These are phyloP conservation scores for Hirtodrosophila histrioides DNA, from an alignment of 2,888 invertebrate genomes.

Conservation along the genomic window DNA sequence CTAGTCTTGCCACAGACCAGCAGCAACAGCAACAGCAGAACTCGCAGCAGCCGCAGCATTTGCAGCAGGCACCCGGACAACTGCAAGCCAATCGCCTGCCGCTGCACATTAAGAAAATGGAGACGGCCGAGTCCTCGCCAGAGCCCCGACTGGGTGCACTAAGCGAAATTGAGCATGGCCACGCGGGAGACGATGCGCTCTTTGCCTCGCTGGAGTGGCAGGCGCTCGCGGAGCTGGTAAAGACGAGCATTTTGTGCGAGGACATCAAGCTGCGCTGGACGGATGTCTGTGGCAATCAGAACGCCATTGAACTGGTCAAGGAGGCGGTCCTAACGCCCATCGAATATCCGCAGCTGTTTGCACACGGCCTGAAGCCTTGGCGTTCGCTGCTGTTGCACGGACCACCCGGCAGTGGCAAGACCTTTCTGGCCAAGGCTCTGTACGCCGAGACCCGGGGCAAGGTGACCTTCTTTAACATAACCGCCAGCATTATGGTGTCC, in stretches of 20 bases:
- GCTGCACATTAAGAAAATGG: conserved; percentile 72
- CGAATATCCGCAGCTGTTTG: conserved; percentile 90
- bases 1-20: conserved; percentile 27
- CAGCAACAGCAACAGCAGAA: conserved; percentile 17
- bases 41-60: conserved; percentile 27
- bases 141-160: conserved; percentile 42
- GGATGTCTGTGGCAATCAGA: conserved; percentile 91
- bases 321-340: conserved; percentile 94
- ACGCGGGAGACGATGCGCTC: conserved; percentile 63
- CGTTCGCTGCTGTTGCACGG: conserved; percentile 89
- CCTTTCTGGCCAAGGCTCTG: conserved; percentile 94
- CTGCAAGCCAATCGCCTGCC: conserved; percentile 55
- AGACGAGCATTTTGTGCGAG: conserved; percentile 82
- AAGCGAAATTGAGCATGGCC: conserved; percentile 73
- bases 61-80: conserved; percentile 26
- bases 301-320: conserved; percentile 91
- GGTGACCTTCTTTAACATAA: conserved; percentile 95
- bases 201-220: conserved; percentile 77
- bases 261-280: conserved; percentile 91
- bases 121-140: conserved; percentile 33
- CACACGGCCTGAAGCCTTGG: conserved; percentile 91
- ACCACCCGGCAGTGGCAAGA: conserved; percentile 91
- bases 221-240: conserved; percentile 83
- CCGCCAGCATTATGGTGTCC: conserved; percentile 94
- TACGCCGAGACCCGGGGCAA: conserved; percentile 89